Percentiles rank a stretch among this genome's conserved stretches.
Conservation (phyloP, 2,797 vertebrate species). For the Enoplosus armatus region DNA sequence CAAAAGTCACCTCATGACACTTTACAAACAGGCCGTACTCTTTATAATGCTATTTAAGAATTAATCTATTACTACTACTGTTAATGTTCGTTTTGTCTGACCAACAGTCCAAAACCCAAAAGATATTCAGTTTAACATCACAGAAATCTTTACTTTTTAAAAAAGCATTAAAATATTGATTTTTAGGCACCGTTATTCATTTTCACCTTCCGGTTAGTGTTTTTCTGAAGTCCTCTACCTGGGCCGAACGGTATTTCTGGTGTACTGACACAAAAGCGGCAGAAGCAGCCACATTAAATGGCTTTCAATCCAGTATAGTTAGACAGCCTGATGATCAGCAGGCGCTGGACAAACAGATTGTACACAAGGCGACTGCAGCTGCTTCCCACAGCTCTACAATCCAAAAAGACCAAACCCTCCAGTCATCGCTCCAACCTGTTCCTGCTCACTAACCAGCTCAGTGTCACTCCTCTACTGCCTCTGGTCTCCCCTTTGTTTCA, state of each 20-base stretch:
- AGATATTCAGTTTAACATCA: neutral
- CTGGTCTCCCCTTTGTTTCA: neutral
- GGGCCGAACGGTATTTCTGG: neutral
- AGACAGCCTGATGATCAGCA: slow-evolving; percentile 62
- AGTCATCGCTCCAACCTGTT: slow-evolving; percentile 60
- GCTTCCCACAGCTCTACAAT: slow-evolving; percentile 52
- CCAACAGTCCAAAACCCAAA: neutral
- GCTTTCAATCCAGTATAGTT: slow-evolving; percentile 32
- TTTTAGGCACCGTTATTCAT: neutral
- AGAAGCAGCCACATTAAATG: slow-evolving; percentile 27
- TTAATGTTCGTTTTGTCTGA: neutral
- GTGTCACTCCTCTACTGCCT: slow-evolving; percentile 15
- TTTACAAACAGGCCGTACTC: too few species aligned
- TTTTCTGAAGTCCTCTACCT: slow-evolving; percentile 1
- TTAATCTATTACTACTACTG: too few species aligned
- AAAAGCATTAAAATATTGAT: neutral
- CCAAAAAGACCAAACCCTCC: slow-evolving; percentile 38
- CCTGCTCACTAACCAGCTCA: slow-evolving; percentile 40
- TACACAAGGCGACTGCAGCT: slow-evolving; percentile 51
- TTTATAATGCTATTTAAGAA: too few species aligned
- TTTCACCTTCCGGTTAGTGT: neutral
- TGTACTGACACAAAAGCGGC: slow-evolving; percentile 4
- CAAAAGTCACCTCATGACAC: too few species aligned
- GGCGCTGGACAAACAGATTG: slow-evolving; percentile 63
- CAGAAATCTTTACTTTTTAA: too few species aligned